These are phyloP conservation scores for Melanotaenia parkinsoni DNA, from an alignment of 2,797 vertebrate species.

Conservation along the genomic window DNA sequence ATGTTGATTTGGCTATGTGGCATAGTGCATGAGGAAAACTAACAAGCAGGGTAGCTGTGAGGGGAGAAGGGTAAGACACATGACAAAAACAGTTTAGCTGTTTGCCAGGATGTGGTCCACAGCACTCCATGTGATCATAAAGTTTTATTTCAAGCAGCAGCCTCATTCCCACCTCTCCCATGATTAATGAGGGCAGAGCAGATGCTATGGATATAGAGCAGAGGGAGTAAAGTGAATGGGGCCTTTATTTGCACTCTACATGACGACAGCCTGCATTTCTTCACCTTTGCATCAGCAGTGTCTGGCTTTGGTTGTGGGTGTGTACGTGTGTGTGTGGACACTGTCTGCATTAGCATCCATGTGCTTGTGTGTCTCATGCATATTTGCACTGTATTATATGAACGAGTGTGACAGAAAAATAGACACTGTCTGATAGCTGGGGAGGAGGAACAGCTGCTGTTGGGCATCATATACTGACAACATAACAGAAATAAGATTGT, in stretches of 20 bases:
- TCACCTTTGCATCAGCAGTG: constrained; percentile 65
- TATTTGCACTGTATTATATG: background rate
- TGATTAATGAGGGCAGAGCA: constrained; percentile 78
- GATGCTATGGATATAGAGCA: constrained; percentile 64
- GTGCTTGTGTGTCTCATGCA: constrained; percentile 3
- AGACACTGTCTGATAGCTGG: constrained; percentile 3
- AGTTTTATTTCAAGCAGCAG: constrained; percentile 69
- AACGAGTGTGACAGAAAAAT: background rate
- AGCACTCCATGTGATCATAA: constrained; percentile 49
- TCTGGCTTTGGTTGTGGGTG: constrained; percentile 40
- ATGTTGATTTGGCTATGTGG: constrained; percentile 31
- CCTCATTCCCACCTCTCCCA: constrained; percentile 59
- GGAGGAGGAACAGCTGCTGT: background rate
- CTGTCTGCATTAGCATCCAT: constrained; percentile 9
- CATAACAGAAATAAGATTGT: background rate
- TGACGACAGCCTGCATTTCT: constrained; percentile 50
- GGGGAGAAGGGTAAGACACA: constrained; percentile 39
- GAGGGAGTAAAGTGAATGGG: constrained; percentile 41
- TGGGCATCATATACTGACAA: constrained; percentile 3
- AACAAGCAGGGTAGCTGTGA: constrained; percentile 53
- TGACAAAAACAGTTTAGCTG: constrained; percentile 47
- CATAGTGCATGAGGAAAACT: constrained; percentile 44
- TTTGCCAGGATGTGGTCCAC: constrained; percentile 53
- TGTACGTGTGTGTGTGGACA: background rate
- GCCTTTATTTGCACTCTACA: constrained; percentile 42